Percentiles rank a stretch among this genome's conserved stretches.
phyloP scores from a whole-genome alignment of 2,888 invertebrate species.

The Eristalinus sepulchralis region DNA sequence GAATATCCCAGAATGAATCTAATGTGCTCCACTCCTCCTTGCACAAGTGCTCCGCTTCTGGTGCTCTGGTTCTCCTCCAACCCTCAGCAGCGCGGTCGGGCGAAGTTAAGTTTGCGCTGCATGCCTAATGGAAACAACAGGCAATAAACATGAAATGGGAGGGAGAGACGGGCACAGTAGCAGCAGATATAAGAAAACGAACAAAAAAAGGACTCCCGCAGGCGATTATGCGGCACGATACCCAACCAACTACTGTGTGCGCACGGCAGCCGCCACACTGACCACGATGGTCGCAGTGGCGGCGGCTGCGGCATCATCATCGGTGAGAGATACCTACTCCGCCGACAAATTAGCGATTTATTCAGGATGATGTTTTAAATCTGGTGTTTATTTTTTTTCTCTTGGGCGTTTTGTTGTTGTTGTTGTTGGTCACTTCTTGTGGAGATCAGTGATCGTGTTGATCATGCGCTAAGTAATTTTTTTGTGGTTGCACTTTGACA shows the following conservation, averaged over 20 bases:
- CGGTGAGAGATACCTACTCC: slow-evolving; percentile 13
- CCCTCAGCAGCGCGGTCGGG: not conserved
- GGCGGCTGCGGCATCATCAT: slow-evolving; percentile 10
- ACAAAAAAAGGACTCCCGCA: slow-evolving; percentile 12
- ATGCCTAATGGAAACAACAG: slow-evolving; percentile 52
- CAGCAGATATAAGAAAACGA: not conserved
- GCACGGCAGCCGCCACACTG: not conserved
- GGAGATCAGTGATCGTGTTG: slow-evolving; percentile 1
- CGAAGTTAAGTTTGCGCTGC: slow-evolving; percentile 1
- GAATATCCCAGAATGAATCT: slow-evolving; percentile 43
- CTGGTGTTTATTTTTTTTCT: not conserved
- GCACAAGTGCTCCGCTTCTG: not conserved
- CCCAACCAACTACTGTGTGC: slow-evolving; percentile 45
- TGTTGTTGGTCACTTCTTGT: not conserved
- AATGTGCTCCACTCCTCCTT: slow-evolving; percentile 25
- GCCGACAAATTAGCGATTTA: slow-evolving; percentile 49
- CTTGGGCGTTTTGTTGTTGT: not conserved
- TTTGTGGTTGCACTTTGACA: not conserved
- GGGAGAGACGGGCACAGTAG: slow-evolving; percentile 7
- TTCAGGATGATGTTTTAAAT: slow-evolving; percentile 38
- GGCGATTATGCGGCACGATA: slow-evolving; percentile 44
- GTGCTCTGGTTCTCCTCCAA: too few relatives aligned
- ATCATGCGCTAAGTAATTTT: slow-evolving; percentile 2
- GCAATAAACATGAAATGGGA: slow-evolving; percentile 47
- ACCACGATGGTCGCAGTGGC: not conserved